Percentiles rank a stretch among this genome's conserved stretches.
Conservation (phyloP, 2,113 vertebrate species). For the Ovibos moschatus region DNA sequence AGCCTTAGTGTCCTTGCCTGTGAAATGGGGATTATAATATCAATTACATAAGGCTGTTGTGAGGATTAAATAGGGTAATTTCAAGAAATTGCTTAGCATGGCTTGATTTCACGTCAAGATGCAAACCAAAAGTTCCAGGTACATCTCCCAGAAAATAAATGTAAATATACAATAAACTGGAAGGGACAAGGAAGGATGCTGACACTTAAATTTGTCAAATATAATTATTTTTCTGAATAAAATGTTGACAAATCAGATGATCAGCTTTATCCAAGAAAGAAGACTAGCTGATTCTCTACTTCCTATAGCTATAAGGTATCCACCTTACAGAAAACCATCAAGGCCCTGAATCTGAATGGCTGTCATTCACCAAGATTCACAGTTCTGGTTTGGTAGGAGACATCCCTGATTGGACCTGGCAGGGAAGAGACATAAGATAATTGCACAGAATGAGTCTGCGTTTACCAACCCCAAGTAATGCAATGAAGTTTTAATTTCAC, state of each 20-base stretch:
- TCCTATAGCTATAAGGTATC: constrained; percentile 2
- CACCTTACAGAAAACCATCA: not conserved
- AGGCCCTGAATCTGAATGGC: not conserved
- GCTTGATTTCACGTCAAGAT: not conserved
- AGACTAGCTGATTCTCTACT: not conserved
- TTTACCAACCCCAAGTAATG: not conserved
- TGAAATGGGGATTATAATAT: not conserved
- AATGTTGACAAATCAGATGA: constrained; percentile 85
- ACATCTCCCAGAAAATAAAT: not conserved
- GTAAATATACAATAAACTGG: not conserved
- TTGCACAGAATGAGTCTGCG: not conserved
- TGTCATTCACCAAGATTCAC: not conserved
- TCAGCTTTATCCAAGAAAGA: constrained; percentile 72
- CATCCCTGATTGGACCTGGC: not conserved
- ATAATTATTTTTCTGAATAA: constrained; percentile 78
- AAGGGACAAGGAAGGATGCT: not conserved
- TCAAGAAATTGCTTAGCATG: not conserved
- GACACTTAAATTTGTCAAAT: not conserved
- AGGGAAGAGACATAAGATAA: not conserved
- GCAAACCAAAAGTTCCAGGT: not conserved
- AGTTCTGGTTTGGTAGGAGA: not conserved
- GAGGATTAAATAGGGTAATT: not conserved
- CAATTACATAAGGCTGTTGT: not conserved
- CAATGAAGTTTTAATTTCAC: not conserved
- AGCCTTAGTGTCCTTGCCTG: not conserved